A percentile compares a stretch with the other conserved stretches of the same genome.
Evolutionary conservation across 1,140 invertebrate genomes (phyloP).

Genomic region (Aradophagus sp.): DNA sequence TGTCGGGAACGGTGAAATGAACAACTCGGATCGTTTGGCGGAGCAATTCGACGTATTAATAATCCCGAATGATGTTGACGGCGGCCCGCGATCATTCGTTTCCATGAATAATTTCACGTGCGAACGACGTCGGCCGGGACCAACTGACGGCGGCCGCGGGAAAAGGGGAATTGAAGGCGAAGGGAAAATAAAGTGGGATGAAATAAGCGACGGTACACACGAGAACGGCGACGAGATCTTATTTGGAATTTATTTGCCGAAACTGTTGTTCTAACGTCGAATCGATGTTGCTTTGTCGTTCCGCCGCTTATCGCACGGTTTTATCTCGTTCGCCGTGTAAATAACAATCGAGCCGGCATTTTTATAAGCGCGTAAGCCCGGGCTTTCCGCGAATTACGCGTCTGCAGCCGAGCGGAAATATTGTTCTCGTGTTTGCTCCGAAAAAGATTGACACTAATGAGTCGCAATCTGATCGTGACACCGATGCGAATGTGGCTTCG

Average conservation of each 20-base stretch:
- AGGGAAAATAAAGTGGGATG: neutral
- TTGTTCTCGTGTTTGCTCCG: too few species aligned
- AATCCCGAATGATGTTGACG: slow-evolving; percentile 1
- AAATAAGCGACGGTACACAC: neutral
- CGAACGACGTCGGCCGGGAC: neutral
- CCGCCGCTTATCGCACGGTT: neutral
- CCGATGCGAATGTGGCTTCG: too few species aligned
- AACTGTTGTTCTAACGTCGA: slow-evolving; percentile 19
- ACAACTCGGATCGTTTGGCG: slow-evolving; percentile 6
- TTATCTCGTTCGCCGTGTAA: too few species aligned
- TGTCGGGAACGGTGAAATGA: neutral
- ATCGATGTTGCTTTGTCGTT: slow-evolving; percentile 5
- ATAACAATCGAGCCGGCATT: too few species aligned
- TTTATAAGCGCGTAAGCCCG: too few species aligned
- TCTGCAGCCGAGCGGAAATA: too few species aligned
- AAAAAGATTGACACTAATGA: too few species aligned
- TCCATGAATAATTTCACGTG: slow-evolving; percentile 4
- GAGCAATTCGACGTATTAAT: slow-evolving; percentile 4
- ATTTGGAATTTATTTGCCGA: slow-evolving; percentile 24
- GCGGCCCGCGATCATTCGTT: slow-evolving; percentile 13
- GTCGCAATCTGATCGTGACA: too few species aligned
- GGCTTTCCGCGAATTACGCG: too few species aligned
- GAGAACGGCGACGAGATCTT: slow-evolving; percentile 12
- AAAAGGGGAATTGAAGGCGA: neutral
- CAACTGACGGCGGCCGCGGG: neutral